Conservation (phyloP, 2,888 invertebrate species). For the Sarcophaga carnaria region DNA sequence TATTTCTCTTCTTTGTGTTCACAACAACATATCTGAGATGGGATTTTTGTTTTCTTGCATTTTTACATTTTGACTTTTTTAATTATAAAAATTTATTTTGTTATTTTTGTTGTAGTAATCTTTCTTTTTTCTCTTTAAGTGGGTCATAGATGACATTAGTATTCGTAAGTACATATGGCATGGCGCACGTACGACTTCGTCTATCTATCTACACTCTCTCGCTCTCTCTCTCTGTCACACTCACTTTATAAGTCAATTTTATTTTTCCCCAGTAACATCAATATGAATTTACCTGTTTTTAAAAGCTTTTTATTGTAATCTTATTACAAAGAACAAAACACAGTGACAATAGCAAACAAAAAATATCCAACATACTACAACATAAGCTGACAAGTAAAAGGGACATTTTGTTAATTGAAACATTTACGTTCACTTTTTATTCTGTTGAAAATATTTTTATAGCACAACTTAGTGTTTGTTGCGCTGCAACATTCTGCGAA, state of each 20-base stretch:
- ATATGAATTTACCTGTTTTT: conserved; percentile 49
- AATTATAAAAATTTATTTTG: not conserved
- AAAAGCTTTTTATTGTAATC: conserved; percentile 56
- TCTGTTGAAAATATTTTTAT: not conserved
- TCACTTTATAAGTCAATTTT: not conserved
- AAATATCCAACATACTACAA: not conserved
- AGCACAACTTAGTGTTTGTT: not conserved
- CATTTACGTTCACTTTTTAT: not conserved
- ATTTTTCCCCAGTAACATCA: conserved; percentile 21
- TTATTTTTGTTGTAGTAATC: conserved; percentile 9
- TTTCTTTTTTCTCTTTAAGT: conserved; percentile 42
- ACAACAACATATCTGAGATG: not conserved
- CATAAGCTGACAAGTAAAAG: too few relatives aligned
- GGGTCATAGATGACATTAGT: conserved; percentile 52
- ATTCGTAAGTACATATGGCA: conserved; percentile 17
- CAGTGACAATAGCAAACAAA: not conserved
- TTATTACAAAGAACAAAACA: conserved; percentile 32
- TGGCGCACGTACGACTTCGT: conserved; percentile 2
- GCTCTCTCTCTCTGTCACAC: too few relatives aligned
- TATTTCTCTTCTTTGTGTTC: conserved; percentile 52
- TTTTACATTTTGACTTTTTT: not conserved
- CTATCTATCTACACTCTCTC: not conserved
- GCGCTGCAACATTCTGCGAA: too few relatives aligned
- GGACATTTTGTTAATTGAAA: conserved; percentile 35
- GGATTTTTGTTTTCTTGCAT: not conserved